These are phyloP conservation scores for Dynastes tityus DNA, from an alignment of 2,888 invertebrate species.

Conservation along the genomic window DNA sequence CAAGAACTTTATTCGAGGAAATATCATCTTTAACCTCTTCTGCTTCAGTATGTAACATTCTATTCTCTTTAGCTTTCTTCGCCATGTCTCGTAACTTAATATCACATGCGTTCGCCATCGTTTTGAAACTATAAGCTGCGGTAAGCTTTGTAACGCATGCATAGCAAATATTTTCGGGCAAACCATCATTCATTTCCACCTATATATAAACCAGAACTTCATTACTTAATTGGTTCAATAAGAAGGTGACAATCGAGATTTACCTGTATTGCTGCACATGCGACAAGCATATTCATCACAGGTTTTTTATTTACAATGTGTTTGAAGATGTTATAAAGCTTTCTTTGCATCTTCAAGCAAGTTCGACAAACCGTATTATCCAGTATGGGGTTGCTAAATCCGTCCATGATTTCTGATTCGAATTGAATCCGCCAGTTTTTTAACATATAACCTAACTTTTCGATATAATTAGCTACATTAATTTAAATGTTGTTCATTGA, in stretches of 20 bases:
- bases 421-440: not conserved
- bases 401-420: not conserved
- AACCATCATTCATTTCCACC: conserved; percentile 19
- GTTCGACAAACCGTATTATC: conserved; percentile 12
- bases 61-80: not conserved
- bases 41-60: not conserved
- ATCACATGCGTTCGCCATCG: conserved; percentile 1
- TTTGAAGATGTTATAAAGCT: conserved; percentile 12
- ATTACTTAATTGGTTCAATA: not conserved
- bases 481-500: not conserved
- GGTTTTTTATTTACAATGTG: conserved; percentile 6
- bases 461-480: not conserved
- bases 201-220: not conserved
- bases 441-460: not conserved
- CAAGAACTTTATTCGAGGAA: too few relatives aligned
- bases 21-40: not conserved
- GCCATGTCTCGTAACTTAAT: not conserved
- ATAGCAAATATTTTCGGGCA: conserved; percentile 21
- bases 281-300: conserved; percentile 8
- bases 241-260: not conserved
- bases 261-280: conserved; percentile 21
- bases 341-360: conserved; percentile 8
- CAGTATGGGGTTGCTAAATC: not conserved
- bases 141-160: conserved; percentile 25
- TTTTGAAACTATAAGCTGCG: not conserved